phyloP scores from a whole-genome alignment of 2,888 invertebrate genomes.

The Scaptomyza caliginosa region DNA sequence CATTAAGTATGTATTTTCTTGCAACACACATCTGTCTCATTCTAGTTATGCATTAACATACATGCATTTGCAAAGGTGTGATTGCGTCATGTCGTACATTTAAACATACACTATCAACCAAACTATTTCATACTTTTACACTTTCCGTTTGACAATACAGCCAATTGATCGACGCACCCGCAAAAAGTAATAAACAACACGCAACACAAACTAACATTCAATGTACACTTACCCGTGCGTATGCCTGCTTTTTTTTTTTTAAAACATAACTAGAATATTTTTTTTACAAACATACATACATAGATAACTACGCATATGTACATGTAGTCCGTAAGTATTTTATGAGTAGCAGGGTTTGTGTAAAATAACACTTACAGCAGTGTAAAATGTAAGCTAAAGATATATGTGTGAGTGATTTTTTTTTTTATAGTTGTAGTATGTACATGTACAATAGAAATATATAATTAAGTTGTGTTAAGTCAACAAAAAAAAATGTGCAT shows the following conservation, averaged over 20 bases:
- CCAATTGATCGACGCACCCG: constrained; percentile 18
- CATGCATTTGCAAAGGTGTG: too few species aligned
- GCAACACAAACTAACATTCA: constrained; percentile 43
- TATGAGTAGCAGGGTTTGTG: constrained; percentile 46
- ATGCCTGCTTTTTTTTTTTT: constrained; percentile 24
- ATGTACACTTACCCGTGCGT: constrained; percentile 41
- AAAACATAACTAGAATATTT: constrained; percentile 9
- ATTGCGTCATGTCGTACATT: background rate
- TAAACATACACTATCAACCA: background rate
- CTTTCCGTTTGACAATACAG: constrained; percentile 54
- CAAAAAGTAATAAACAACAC: constrained; percentile 19
- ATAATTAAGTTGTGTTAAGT: constrained; percentile 15
- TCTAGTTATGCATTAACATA: background rate
- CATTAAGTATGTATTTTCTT: constrained; percentile 6
- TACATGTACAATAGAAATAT: constrained; percentile 20
- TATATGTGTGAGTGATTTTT: constrained; percentile 18
- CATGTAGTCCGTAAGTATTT: constrained; percentile 31
- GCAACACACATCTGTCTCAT: constrained; percentile 6
- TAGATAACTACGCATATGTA: constrained; percentile 26
- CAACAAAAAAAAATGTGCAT: too few species aligned
- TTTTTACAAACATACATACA: constrained; percentile 12
- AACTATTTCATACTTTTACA: constrained; percentile 17
- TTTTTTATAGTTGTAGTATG: constrained; percentile 22
- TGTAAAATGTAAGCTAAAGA: constrained; percentile 32
- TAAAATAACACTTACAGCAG: constrained; percentile 39